Evolutionary conservation across 2,113 vertebrate genomes (phyloP).

Genomic region (Urocynchramus pylzowi): DNA sequence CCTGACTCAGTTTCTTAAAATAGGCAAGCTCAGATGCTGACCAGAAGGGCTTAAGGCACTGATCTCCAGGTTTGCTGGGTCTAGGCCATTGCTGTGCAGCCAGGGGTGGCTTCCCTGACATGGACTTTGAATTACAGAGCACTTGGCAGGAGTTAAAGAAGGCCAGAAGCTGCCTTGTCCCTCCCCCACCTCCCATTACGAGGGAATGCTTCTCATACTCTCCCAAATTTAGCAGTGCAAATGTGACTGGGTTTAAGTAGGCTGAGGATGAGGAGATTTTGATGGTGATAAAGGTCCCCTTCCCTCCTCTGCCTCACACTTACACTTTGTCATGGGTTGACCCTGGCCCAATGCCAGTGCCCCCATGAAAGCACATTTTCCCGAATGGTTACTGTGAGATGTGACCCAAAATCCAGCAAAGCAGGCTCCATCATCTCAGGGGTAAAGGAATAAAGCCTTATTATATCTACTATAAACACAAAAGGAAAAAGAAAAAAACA

Average conservation of each 20-base stretch:
- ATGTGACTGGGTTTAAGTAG: background rate
- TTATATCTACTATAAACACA: too few relatives aligned
- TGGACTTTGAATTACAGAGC: background rate
- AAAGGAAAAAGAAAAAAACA: too few relatives aligned
- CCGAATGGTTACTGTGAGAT: too few relatives aligned
- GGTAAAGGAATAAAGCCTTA: too few relatives aligned
- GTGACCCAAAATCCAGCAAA: too few relatives aligned
- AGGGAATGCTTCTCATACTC: slow-evolving; percentile 36
- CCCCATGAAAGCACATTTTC: too few relatives aligned
- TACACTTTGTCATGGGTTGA: too few relatives aligned
- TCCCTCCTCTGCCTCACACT: background rate
- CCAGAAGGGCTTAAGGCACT: background rate
- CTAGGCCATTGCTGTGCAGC: background rate
- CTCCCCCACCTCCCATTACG: background rate
- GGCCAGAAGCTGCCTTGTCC: background rate
- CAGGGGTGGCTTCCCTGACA: background rate
- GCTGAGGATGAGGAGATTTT: background rate
- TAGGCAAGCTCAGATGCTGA: background rate
- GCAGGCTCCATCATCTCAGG: too few relatives aligned
- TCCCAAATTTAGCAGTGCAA: slow-evolving; percentile 38
- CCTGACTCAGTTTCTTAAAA: background rate
- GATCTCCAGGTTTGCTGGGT: background rate
- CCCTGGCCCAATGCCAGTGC: too few relatives aligned
- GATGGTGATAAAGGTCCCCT: background rate
- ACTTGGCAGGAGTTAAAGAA: slow-evolving; percentile 17